A percentile compares a stretch with the other conserved stretches of the same genome.
Conservation (phyloP, 1,140 invertebrate genomes). For the Formica exsecta region DNA sequence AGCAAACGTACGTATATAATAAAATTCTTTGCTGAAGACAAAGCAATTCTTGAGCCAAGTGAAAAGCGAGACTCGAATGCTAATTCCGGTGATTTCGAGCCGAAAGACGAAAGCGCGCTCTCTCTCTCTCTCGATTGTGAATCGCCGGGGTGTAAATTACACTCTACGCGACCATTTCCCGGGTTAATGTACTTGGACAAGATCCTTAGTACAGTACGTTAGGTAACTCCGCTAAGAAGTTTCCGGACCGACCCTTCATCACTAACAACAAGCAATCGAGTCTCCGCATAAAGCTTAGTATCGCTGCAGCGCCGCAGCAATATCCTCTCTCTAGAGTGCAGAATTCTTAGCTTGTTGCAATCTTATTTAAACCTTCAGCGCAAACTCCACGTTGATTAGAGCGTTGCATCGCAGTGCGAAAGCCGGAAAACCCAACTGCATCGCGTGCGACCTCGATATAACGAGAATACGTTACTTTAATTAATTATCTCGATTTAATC, state of each 20-base stretch:
- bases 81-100: slow-evolving; percentile 51
- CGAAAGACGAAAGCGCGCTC: slow-evolving; percentile 18
- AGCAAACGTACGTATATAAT: slow-evolving; percentile 17
- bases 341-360: slow-evolving; percentile 35
- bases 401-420: not conserved
- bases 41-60: slow-evolving; percentile 36
- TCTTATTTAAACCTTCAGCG: slow-evolving; percentile 35
- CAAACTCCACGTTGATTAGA: slow-evolving; percentile 14
- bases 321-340: not conserved
- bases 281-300: slow-evolving; percentile 34
- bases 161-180: slow-evolving; percentile 41
- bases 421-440: not conserved
- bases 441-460: not conserved
- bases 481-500: slow-evolving; percentile 1
- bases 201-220: slow-evolving; percentile 42
- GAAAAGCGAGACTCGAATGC: slow-evolving; percentile 53
- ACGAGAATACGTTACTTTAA: not conserved
- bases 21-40: not conserved
- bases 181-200: slow-evolving; percentile 58
- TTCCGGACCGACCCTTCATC: slow-evolving; percentile 57
- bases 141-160: slow-evolving; percentile 58
- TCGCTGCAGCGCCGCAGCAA: not conserved
- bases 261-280: slow-evolving; percentile 55
- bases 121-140: slow-evolving; percentile 36
- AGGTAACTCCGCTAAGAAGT: slow-evolving; percentile 49